A percentile compares a stretch with the other conserved stretches of the same genome.
Conservation (phyloP, 2,797 vertebrate species). For the Remorina albescens region DNA sequence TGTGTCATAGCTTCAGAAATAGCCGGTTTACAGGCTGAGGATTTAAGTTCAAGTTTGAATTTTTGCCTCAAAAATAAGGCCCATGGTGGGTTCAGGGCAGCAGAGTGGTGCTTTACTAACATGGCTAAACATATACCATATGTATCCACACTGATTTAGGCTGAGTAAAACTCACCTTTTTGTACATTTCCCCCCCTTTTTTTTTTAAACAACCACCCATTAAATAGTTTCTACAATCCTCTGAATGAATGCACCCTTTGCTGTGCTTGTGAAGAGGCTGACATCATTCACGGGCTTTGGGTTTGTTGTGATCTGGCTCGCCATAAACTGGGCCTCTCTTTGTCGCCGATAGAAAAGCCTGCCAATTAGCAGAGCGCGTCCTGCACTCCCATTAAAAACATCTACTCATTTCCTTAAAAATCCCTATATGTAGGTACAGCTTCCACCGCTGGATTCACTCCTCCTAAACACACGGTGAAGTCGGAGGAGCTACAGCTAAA, state of each 20-base stretch:
- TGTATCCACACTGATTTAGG: conserved; percentile 48
- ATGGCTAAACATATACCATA: conserved; percentile 55
- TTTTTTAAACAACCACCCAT: conserved; percentile 65
- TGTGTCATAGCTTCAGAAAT: conserved; percentile 54
- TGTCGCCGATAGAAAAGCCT: conserved; percentile 68
- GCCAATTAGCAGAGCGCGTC: conserved; percentile 74
- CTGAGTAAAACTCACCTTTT: conserved; percentile 43
- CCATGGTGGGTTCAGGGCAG: conserved; percentile 44
- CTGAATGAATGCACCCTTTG: conserved; percentile 62
- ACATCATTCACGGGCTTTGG: conserved; percentile 75
- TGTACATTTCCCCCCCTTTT: conserved; percentile 29
- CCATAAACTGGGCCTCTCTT: conserved; percentile 76
- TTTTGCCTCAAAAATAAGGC: conserved; percentile 50
- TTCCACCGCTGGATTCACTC: conserved; percentile 21
- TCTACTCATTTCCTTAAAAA: conserved; percentile 51
- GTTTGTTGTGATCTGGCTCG: conserved; percentile 77
- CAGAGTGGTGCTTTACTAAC: conserved; percentile 51
- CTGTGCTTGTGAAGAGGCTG: conserved; percentile 64
- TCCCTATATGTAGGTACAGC: conserved; percentile 50
- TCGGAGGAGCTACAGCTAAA: conserved; percentile 12
- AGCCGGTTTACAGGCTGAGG: conserved; percentile 53
- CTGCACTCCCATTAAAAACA: conserved; percentile 57
- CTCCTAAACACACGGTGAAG: conserved; percentile 25
- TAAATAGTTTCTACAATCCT: conserved; percentile 60
- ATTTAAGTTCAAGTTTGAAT: conserved; percentile 73